phyloP scores from a whole-genome alignment of 2,113 vertebrate species.

The Cochlearius cochlearius region DNA sequence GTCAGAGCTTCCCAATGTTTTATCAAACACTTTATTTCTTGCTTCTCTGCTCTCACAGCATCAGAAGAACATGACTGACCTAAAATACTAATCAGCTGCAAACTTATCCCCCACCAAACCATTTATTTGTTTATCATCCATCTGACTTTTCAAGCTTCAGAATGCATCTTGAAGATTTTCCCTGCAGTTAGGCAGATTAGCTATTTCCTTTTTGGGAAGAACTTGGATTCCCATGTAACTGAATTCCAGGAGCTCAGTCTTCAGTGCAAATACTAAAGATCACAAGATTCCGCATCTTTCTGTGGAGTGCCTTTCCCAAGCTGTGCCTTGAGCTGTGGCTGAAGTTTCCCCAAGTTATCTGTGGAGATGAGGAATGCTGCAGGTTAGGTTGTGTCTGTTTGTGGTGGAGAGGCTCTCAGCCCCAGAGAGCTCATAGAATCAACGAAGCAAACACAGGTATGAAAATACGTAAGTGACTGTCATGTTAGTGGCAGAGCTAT shows the following conservation, averaged over 20 bases:
- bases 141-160: not conserved
- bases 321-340: not conserved
- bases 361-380: not conserved
- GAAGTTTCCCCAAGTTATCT: not conserved
- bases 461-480: not conserved
- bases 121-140: not conserved
- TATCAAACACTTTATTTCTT: not conserved
- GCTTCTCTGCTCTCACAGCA: not conserved
- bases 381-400: not conserved
- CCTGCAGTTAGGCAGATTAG: not conserved
- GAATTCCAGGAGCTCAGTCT: not conserved
- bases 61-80: not conserved
- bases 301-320: not conserved
- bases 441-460: not conserved
- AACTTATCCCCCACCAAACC: not conserved
- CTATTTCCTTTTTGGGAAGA: not conserved
- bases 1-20: not conserved
- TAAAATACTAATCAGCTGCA: not conserved
- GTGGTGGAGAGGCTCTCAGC: not conserved
- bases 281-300: not conserved
- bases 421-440: not conserved
- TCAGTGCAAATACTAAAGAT: not conserved
- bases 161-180: not conserved
- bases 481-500: not conserved
- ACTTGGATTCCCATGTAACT: not conserved